Base-by-base conservation (phyloP, 2,888 invertebrate genomes). In the Imbricaverruca yamaguchii region DNA sequence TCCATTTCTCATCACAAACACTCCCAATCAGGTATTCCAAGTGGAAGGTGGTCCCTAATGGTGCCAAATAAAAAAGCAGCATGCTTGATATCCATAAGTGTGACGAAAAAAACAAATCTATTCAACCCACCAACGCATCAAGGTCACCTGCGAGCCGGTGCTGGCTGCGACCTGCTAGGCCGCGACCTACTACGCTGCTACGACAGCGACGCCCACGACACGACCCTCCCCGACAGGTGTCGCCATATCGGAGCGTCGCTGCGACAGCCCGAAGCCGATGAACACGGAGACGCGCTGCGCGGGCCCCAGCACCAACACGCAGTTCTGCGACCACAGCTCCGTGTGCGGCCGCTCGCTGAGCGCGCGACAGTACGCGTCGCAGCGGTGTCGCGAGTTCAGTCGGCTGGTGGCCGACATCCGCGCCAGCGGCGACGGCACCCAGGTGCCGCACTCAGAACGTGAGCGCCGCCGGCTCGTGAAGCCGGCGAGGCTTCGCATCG, bases 211-310 rank as follows among this genome's bases (percentile, higher is more conserved):
- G 4, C 39, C 39, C 4, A 39, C 39, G 4, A 39, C 39, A 39
- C 39, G 39, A 4, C 39, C 39, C 39, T 39, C 39, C 4, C 65
- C 25, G n/a, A 56, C 65, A 39, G 39, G 65, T 15, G 11, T 55
- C 4, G 23, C 80, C 77, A 67, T 81, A 10, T 81, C 81, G 13
- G n/a, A 77, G 39, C 77, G 81, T 8, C 61, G 55, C 13, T 81
- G 81, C 63, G 63, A 78, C 25, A 77, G 77, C 56, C 81, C 81
- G 21, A 81, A 81, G 77, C 81, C 81, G 4, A 74, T 61, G 39
- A 81, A 81, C 81, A 81, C 80, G 53, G 77, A 57, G 57, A 39
- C 59, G 13, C 77, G 77, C 39, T 81, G 81, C 77, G 53, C 25
- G 4, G 81, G 81, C 1, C 18, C 77, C n/a, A 23, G 39, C 74